Percentiles rank a stretch among this genome's conserved stretches.
Conservation (phyloP, 2,888 invertebrate genomes). For the Brenthis hecate region DNA sequence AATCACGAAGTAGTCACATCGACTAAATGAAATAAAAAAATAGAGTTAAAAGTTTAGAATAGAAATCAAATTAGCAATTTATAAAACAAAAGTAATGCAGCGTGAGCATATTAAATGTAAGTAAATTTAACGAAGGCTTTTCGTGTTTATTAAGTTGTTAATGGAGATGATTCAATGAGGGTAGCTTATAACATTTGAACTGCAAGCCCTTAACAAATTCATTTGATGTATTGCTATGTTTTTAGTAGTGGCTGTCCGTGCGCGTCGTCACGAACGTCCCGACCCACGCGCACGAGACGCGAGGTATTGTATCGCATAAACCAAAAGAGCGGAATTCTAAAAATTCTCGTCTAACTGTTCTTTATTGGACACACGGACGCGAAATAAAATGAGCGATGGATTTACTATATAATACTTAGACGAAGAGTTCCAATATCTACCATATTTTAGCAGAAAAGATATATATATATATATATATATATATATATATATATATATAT, state of each 20-base stretch:
- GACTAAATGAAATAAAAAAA: slow-evolving; percentile 9
- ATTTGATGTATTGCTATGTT: not conserved
- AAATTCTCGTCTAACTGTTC: slow-evolving; percentile 70
- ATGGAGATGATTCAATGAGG: too few relatives aligned
- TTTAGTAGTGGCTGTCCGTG: slow-evolving; percentile 6
- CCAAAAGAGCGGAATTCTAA: slow-evolving; percentile 64
- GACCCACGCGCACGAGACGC: slow-evolving; percentile 44
- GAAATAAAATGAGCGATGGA: slow-evolving; percentile 33
- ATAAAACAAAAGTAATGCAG: too few relatives aligned
- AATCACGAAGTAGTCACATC: slow-evolving; percentile 12
- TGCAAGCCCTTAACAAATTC: not conserved
- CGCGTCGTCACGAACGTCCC: slow-evolving; percentile 24
- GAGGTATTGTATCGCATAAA: slow-evolving; percentile 50
- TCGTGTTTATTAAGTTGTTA: too few relatives aligned
- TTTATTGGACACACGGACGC: slow-evolving; percentile 34
- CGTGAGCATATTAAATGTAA: too few relatives aligned
- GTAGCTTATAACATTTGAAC: not conserved
- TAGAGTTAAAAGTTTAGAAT: not conserved
- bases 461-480: not conserved
- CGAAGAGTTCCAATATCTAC: slow-evolving; percentile 2
- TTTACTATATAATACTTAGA: slow-evolving; percentile 22
- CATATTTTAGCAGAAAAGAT: not conserved
- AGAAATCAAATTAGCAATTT: not conserved
- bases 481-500: not conserved
- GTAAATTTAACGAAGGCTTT: too few relatives aligned